Conservation (phyloP, 1,140 invertebrate genomes). For the Drosophila yakuba region DNA sequence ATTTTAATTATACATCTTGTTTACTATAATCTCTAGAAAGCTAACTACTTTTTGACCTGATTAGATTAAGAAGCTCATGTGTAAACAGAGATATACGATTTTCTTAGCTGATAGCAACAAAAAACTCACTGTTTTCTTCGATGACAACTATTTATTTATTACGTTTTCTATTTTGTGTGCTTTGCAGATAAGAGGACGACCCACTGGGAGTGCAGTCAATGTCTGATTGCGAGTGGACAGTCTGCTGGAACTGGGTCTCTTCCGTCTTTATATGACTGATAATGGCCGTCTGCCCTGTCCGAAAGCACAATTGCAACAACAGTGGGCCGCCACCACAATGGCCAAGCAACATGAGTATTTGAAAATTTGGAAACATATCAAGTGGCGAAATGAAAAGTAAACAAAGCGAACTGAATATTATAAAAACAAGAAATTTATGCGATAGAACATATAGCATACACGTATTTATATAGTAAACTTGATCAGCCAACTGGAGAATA, state of each 20-base stretch:
- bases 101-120: neutral
- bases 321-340: slow-evolving; percentile 53
- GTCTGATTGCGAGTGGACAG: slow-evolving; percentile 55
- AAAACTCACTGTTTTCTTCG: neutral
- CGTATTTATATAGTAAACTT: slow-evolving; percentile 19
- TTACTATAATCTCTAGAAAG: neutral
- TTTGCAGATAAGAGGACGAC: slow-evolving; percentile 65
- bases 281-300: slow-evolving; percentile 39
- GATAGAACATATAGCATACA: slow-evolving; percentile 2
- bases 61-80: slow-evolving; percentile 13
- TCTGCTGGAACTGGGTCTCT: slow-evolving; percentile 49
- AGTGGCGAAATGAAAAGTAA: slow-evolving; percentile 79
- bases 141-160: slow-evolving; percentile 44
- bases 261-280: slow-evolving; percentile 45
- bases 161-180: slow-evolving; percentile 25
- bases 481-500: slow-evolving; percentile 8
- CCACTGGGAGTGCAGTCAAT: slow-evolving; percentile 58
- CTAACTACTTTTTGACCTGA: slow-evolving; percentile 5
- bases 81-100: neutral
- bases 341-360: slow-evolving; percentile 76
- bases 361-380: slow-evolving; percentile 85
- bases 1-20: neutral
- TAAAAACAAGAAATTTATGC: slow-evolving; percentile 11
- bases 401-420: slow-evolving; percentile 29
- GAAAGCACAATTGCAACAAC: slow-evolving; percentile 13